Evolutionary conservation across 2,113 vertebrate genomes (phyloP).

Genomic region (Collichthys lucidus): DNA sequence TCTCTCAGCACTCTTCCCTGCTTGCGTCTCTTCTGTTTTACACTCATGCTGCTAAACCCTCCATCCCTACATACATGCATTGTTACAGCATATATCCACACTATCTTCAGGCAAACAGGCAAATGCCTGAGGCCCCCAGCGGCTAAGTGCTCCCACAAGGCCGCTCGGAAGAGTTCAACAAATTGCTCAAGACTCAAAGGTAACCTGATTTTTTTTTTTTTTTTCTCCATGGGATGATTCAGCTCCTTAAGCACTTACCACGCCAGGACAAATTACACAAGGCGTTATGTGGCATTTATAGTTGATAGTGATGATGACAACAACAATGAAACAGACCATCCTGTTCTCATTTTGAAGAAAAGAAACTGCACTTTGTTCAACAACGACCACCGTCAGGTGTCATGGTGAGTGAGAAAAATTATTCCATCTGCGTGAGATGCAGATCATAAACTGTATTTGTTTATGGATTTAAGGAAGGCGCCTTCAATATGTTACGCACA

Average conservation of each 20-base stretch:
- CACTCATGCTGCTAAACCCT: background rate
- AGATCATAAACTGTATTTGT: background rate
- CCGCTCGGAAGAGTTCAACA: background rate
- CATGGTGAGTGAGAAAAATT: background rate
- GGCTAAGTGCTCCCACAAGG: conserved; percentile 10
- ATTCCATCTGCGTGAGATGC: background rate
- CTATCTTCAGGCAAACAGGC: conserved; percentile 19
- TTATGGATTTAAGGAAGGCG: no score
- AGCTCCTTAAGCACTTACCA: background rate
- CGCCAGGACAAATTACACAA: background rate
- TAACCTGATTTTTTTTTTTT: background rate
- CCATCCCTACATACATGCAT: background rate
- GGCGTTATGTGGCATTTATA: background rate
- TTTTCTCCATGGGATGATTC: conserved; percentile 5
- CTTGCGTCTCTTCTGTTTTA: background rate
- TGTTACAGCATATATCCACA: background rate
- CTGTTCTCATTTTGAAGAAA: background rate
- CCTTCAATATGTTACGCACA: background rate
- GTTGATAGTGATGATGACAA: background rate
- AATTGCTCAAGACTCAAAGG: background rate
- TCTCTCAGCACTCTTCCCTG: background rate
- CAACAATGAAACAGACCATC: background rate
- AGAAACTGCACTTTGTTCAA: background rate
- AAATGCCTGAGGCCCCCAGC: background rate
- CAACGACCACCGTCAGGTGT: background rate